Evolutionary conservation across 1,140 invertebrate genomes (phyloP).

Genomic region (Drosophila kanapiae): DNA sequence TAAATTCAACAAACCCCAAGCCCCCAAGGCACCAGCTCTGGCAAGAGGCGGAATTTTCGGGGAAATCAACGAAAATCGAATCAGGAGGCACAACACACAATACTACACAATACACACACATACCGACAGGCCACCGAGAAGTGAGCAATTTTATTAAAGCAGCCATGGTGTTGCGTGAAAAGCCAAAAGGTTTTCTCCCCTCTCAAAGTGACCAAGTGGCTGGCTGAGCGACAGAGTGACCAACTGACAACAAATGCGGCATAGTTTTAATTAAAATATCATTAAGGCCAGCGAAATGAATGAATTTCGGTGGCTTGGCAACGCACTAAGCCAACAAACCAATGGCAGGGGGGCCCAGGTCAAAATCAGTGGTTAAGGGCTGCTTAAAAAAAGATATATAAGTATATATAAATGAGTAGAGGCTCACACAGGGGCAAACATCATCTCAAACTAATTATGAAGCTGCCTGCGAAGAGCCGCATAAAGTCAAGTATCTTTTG

Average conservation of each 20-base stretch:
- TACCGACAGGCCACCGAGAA: neutral
- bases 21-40: constrained; percentile 15
- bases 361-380: constrained; percentile 2
- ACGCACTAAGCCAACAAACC: constrained; percentile 37
- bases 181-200: constrained; percentile 29
- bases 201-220: constrained; percentile 5
- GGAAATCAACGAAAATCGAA: constrained; percentile 52
- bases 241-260: constrained; percentile 28
- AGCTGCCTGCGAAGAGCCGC: constrained; percentile 26
- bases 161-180: constrained; percentile 35
- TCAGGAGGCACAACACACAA: constrained; percentile 18
- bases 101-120: constrained; percentile 1
- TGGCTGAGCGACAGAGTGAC: constrained; percentile 16
- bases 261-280: constrained; percentile 78
- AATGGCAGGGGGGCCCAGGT: neutral
- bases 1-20: constrained; percentile 30
- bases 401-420: neutral
- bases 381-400: neutral
- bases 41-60: constrained; percentile 22
- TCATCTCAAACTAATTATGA: constrained; percentile 77
- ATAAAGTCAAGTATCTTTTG: constrained; percentile 66
- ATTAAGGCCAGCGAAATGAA: constrained; percentile 48
- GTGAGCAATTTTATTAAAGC: constrained; percentile 52
- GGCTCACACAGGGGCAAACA: constrained; percentile 30
- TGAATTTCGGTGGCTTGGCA: constrained; percentile 34